Evolutionary conservation across 2,797 vertebrate species (phyloP), one percentile per base, ranked within the genome.

Genomic region (Periophthalmus magnuspinnatus): DNA sequence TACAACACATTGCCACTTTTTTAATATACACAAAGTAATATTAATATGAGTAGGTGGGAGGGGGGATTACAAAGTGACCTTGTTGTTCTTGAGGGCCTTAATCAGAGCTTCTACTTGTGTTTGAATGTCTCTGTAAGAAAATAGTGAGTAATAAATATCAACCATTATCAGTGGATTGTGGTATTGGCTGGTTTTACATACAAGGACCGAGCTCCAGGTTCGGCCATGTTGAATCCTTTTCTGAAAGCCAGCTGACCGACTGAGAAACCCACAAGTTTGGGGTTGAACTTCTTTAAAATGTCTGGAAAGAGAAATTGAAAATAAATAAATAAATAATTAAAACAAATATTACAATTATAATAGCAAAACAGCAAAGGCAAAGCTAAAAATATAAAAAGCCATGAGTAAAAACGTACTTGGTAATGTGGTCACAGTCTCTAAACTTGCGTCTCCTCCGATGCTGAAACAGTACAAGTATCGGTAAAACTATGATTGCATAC

Each of bases 261-360:
- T 32, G 97, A 97, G 84, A 94, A 97, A 45, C 97, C 97, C 13
- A 86, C 76, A 61, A 99, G 71, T 4, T 85, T 76, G 0, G 94
- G 91, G 80, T 93, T 98, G 89, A 97, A 98, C 84, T 94, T 96
- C 91, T 81, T 96, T 82, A 99, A 80, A 74, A 99, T 97, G 73
- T 99, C 97, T 98, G 83, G 67, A 16, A 41, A 69, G 16, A 75
- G 11, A 56, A 6, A 72, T 2, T 28, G 28, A 28, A 28, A 72
- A 10, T n/a, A n/a, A n/a, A n/a, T n/a, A 55, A 55, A 57, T 14
- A 28, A 14, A n/a, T n/a, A n/a, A 4, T 14, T 14, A 45, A 10
- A 38, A 38, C 38, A 41, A 13, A 41, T 11, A 13, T 41, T 0
- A 19, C 41, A 50, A 50, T 50, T 56, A 24, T 1, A 24, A 22